These are phyloP conservation scores for Oxycera nigricornis DNA, from an alignment of 2,888 invertebrate genomes.

Conservation along the genomic window DNA sequence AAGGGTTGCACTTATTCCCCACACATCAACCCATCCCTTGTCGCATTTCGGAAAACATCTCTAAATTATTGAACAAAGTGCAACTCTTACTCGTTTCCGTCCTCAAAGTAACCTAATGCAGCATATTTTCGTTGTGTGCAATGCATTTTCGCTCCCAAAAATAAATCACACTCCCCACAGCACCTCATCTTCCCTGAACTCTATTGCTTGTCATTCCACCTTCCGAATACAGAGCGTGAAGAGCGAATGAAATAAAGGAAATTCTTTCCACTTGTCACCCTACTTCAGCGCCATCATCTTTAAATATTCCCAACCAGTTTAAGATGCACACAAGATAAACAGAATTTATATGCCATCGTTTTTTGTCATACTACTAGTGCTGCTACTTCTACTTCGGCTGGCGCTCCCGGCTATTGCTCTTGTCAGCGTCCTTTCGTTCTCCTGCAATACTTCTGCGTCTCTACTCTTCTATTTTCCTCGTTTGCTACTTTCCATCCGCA, in stretches of 20 bases:
- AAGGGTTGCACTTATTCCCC: no score
- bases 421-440: not conserved
- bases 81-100: not conserved
- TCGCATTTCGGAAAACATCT: no score
- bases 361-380: not conserved
- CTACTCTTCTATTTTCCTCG: not conserved
- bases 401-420: not conserved
- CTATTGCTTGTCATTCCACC: not conserved
- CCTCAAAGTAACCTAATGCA: not conserved
- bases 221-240: not conserved
- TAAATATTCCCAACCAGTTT: slow-evolving; percentile 38
- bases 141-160: not conserved
- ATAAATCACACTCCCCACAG: not conserved
- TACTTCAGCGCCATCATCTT: slow-evolving; percentile 30
- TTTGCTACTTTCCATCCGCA: not conserved
- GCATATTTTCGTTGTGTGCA: not conserved
- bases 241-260: not conserved
- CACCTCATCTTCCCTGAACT: no score
- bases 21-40: no score
- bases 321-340: slow-evolving; percentile 40
- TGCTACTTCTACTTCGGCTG: not conserved
- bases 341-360: slow-evolving; percentile 36
- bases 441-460: not conserved
- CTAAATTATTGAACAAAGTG: slow-evolving; percentile 10
- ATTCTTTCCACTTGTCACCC: slow-evolving; percentile 37